phyloP scores from a whole-genome alignment of 2,888 invertebrate species.

The Chalcosyrphus nemorum region DNA sequence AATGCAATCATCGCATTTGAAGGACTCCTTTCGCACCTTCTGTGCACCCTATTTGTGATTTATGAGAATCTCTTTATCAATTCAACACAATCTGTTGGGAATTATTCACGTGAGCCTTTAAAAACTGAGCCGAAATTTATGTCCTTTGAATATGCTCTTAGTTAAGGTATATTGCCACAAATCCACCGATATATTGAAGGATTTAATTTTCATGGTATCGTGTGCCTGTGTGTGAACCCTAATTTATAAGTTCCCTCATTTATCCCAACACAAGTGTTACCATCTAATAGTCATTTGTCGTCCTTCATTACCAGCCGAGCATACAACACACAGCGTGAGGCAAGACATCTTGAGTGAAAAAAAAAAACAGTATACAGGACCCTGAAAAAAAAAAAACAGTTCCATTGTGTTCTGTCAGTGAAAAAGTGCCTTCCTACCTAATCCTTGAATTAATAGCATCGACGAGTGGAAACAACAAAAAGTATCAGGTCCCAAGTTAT shows the following conservation, averaged over 20 bases:
- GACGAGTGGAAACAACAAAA: slow-evolving; percentile 64
- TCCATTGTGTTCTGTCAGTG: slow-evolving; percentile 57
- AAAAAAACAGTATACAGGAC: slow-evolving; percentile 11
- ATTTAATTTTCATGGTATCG: slow-evolving; percentile 34
- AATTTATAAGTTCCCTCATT: slow-evolving; percentile 68
- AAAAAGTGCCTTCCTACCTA: slow-evolving; percentile 63
- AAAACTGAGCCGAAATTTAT: slow-evolving; percentile 26
- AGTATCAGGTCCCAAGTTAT: slow-evolving; percentile 41
- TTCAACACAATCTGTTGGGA: slow-evolving; percentile 7
- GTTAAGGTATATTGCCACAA: slow-evolving; percentile 32
- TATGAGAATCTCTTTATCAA: neutral
- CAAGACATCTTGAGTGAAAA: neutral
- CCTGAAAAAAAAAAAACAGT: slow-evolving; percentile 11
- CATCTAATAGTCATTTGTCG: slow-evolving; percentile 69
- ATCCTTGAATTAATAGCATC: slow-evolving; percentile 67
- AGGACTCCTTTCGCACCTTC: neutral
- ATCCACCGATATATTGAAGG: slow-evolving; percentile 29
- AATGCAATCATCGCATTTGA: slow-evolving; percentile 10
- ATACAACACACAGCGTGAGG: slow-evolving; percentile 37
- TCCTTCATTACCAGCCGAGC: slow-evolving; percentile 61
- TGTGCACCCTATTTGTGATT: neutral
- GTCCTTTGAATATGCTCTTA: neutral
- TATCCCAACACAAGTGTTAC: slow-evolving; percentile 66
- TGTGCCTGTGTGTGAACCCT: slow-evolving; percentile 50
- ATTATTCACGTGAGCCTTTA: neutral